Base-by-base conservation (phyloP, 2,113 vertebrate genomes). In the Ciconia maguari region DNA sequence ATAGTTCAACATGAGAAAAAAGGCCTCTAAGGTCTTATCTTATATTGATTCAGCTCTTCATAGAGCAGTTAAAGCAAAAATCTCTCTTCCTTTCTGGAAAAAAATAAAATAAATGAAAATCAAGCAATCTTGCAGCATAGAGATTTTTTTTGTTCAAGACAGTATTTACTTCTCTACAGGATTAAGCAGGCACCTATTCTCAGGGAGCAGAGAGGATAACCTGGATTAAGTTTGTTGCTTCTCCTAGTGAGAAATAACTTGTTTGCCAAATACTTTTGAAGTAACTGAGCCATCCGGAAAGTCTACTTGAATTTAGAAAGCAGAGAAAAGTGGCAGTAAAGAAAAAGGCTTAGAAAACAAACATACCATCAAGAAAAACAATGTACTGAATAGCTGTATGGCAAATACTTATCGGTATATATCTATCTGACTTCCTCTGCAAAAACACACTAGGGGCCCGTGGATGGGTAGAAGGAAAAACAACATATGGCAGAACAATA, bases 1-100 rank as follows among this genome's bases (percentile, higher is more conserved):
- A 36, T 17, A 89, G 83, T 13, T 93, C 96, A 91, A 85, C 78
- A 82, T 0, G 3, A 94, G 74, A 30, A 89, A 82, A 93, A 91
- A 85, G 29, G 38, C 46, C 75, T 91, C 96, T 36, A 38, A 95
- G 89, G 84, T 90, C 87, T 97, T 83, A 94, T 95, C 91, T 90
- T 26, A 20, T 95, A 96, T 97, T 91, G 97, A 96, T 96, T 80
- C 91, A 93, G 11, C 71, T 96, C 81, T 88, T 94, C 89, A 74
- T 60, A 90, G 42, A 90, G 52, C 26, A 91, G 79, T 81, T 81
- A 80, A 74, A 83, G 92, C 42, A 93, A 93, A 92, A 92, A 89
- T 34, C 57, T 93, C 65, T 78, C 55, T 62, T 54, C 49, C 66
- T 91, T 85, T 80, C 71, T 22, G 57, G 66, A 61, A 36, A 71